Conservation (phyloP, 1,140 invertebrate genomes). For the Periplaneta americana region DNA sequence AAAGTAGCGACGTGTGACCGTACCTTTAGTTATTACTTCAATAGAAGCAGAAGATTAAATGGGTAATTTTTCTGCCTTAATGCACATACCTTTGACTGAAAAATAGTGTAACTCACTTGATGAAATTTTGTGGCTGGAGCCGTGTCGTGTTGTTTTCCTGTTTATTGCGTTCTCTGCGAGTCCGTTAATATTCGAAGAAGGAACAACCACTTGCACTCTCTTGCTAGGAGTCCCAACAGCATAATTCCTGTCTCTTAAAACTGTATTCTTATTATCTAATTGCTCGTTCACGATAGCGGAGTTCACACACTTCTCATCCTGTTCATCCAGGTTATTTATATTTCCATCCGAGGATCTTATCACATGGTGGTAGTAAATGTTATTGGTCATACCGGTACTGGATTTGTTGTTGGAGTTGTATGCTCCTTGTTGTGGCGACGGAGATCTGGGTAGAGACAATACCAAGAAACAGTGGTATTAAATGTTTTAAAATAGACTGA, state of each 20-base stretch:
- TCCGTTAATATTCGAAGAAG: not conserved
- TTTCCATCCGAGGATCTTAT: not conserved
- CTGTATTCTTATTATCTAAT: not conserved
- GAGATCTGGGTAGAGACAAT: constrained; percentile 27
- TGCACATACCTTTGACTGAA: not conserved
- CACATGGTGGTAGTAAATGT: not conserved
- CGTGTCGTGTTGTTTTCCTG: not conserved
- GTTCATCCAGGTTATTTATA: not conserved
- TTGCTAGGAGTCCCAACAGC: not conserved
- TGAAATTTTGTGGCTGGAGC: not conserved
- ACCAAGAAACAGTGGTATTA: not conserved
- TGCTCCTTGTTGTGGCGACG: constrained; percentile 31
- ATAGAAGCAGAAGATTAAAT: too few species aligned
- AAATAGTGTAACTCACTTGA: not conserved
- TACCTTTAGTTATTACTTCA: too few species aligned
- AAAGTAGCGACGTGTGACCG: too few species aligned
- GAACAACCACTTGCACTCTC: not conserved
- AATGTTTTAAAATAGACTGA: not conserved
- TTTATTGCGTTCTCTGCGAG: not conserved
- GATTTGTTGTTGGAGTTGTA: not conserved
- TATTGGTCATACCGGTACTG: not conserved
- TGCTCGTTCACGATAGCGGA: not conserved
- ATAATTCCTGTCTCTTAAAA: not conserved
- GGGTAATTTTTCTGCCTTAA: too few species aligned
- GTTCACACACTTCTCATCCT: not conserved